phyloP scores from a whole-genome alignment of 1,140 invertebrate genomes.

The Carcinoscorpius rotundicauda region DNA sequence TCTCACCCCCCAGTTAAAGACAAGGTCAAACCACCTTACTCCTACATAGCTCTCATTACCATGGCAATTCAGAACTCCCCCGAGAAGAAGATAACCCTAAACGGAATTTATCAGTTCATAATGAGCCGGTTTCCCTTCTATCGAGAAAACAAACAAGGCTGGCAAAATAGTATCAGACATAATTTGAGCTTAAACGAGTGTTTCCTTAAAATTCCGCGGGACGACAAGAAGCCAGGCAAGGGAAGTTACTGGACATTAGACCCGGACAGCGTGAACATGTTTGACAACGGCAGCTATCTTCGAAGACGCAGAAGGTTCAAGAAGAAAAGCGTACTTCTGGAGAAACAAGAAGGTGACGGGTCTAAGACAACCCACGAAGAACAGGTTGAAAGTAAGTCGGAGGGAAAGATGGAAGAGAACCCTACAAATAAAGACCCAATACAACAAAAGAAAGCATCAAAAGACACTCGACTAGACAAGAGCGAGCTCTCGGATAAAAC shows the following conservation, averaged over 20 bases:
- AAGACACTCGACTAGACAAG: no score
- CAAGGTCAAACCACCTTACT: conserved; percentile 78
- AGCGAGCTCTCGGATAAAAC: no score
- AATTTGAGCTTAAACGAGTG: conserved; percentile 98
- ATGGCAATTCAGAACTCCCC: conserved; percentile 94
- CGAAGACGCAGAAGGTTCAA: conserved; percentile 50
- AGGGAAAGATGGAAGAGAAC: no score
- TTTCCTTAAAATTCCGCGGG: conserved; percentile 89
- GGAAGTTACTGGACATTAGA: conserved; percentile 96
- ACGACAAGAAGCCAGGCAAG: conserved; percentile 88
- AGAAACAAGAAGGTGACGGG: no score
- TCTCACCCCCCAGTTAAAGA: conserved; percentile 6
- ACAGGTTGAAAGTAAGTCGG: no score
- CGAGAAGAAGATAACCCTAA: conserved; percentile 88
- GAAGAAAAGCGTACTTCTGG: no score
- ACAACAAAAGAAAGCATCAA: no score
- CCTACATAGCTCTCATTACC: conserved; percentile 94
- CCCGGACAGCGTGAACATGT: conserved; percentile 96
- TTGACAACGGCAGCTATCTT: conserved; percentile 92
- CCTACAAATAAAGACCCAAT: no score
- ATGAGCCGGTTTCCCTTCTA: conserved; percentile 97
- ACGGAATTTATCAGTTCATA: conserved; percentile 97
- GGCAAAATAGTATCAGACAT: conserved; percentile 88
- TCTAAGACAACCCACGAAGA: no score
- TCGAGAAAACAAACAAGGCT: conserved; percentile 78